Base-by-base conservation (phyloP, 1,140 invertebrate species). In the Venustaconcha ellipsiformis region DNA sequence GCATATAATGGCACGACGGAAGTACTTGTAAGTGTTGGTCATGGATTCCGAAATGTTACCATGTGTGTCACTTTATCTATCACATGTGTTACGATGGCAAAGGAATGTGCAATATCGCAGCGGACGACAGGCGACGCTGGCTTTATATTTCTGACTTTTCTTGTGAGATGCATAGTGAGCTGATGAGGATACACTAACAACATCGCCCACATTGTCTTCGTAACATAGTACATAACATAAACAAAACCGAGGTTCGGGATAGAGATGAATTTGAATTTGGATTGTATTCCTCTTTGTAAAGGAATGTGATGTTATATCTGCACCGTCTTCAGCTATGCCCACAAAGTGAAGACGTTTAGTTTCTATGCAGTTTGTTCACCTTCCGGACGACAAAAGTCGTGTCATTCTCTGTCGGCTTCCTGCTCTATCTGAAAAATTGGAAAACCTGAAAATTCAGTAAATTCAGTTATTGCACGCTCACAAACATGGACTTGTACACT, bases 21-120 rank as follows among this genome's bases (percentile, higher is more conserved):
- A 56, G 74, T 64, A 57, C 78, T 71, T 18, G 83, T 70, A 57
- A 74, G 72, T n/a, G 66, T 76, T 64, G 84, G 79, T 17, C 67
- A 69, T 26, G 78, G 80, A 82, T 84, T 84, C n/a, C 84, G 63
- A 60, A 67, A 70, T 15, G 72, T 18, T 17, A 67, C 67, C 30
- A 69, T 64, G 13, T 78, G 64, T 62, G 64, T 64, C 2, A 86
- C 63, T n/a, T 74, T 76, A 55, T 82, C 72, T 79, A 84, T 85
- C 2, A 30, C 71, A 78, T 82, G 78, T 59, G 72, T 74, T 20
- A 82, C 73, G 8, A 55, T 82, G 57, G 80, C 74, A n/a, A 80
- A 67, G 62, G 72, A 77, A 64, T 82, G 75, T 30, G 78, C 67
- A 23, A 70, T 14, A 37, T 77, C 78, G 70, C 74, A 62, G 17